Percentiles rank a stretch among this genome's conserved stretches.
phyloP scores from a whole-genome alignment of 2,888 invertebrate species.

The Lamellibrachia columna region DNA sequence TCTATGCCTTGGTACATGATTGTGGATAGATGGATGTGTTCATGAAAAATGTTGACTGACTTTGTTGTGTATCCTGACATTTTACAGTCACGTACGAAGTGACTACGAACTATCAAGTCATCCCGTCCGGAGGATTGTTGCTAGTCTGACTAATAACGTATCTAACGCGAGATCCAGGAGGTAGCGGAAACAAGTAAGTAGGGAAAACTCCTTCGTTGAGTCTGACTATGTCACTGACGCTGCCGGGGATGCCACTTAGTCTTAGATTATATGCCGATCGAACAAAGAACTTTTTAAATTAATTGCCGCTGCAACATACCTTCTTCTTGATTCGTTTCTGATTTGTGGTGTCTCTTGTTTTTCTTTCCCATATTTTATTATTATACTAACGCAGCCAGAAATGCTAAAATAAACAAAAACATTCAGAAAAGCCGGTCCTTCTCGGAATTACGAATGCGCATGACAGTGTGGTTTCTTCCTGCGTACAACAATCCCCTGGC shows the following conservation, averaged over 20 bases:
- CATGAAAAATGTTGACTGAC: no score
- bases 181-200: no score
- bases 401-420: background rate
- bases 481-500: background rate
- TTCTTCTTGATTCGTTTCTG: conserved; percentile 25
- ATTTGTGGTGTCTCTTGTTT: conserved; percentile 33
- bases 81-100: no score
- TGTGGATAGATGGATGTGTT: no score
- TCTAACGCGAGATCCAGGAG: no score
- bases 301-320: conserved; percentile 19
- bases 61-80: no score
- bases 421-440: background rate
- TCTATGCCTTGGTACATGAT: no score
- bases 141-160: no score
- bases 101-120: no score
- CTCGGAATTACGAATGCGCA: background rate
- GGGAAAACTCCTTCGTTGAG: no score
- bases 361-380: conserved; percentile 30
- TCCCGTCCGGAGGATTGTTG: no score
- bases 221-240: no score
- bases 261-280: background rate
- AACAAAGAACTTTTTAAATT: conserved; percentile 24
- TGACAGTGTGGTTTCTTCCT: background rate
- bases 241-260: background rate
- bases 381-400: conserved; percentile 5